These are phyloP conservation scores for Hypolimnas misippus DNA, from an alignment of 2,888 invertebrate genomes.

Conservation along the genomic window DNA sequence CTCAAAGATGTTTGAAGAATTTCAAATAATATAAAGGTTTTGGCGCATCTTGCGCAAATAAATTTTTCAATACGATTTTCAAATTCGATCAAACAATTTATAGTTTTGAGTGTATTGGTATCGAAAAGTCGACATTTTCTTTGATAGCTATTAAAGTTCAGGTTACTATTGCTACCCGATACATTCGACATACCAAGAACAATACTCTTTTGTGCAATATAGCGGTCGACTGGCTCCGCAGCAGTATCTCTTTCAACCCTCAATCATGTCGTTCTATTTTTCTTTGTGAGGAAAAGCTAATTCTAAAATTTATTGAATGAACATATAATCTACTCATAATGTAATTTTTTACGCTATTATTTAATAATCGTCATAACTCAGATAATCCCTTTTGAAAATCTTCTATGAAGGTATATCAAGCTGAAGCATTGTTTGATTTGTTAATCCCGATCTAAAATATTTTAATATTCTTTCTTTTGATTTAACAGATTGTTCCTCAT, in stretches of 20 bases:
- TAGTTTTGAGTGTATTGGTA: neutral
- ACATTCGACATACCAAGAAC: slow-evolving; percentile 78
- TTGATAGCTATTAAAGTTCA: slow-evolving; percentile 62
- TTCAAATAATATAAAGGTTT: too few relatives aligned
- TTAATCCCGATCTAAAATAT: too few relatives aligned
- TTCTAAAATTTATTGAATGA: slow-evolving; percentile 41
- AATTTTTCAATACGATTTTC: too few relatives aligned
- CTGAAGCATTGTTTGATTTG: too few relatives aligned
- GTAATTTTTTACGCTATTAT: neutral
- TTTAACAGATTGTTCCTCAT: too few relatives aligned
- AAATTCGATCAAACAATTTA: neutral
- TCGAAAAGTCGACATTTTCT: slow-evolving; percentile 34
- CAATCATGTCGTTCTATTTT: slow-evolving; percentile 68
- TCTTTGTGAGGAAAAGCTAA: slow-evolving; percentile 63
- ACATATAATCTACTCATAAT: too few relatives aligned
- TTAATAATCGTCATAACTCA: neutral
- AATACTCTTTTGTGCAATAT: slow-evolving; percentile 73
- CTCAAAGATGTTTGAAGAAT: too few relatives aligned
- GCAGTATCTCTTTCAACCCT: slow-evolving; percentile 68
- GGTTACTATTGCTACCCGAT: slow-evolving; percentile 63
- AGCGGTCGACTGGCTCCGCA: slow-evolving; percentile 66
- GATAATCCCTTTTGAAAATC: too few relatives aligned
- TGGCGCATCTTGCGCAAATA: too few relatives aligned
- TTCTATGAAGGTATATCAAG: too few relatives aligned
- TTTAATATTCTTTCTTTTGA: too few relatives aligned